A percentile compares a stretch with the other conserved stretches of the same genome.
These are phyloP conservation scores for Kradibia gibbosae DNA, from an alignment of 1,140 invertebrate species.

Conservation along the genomic window DNA sequence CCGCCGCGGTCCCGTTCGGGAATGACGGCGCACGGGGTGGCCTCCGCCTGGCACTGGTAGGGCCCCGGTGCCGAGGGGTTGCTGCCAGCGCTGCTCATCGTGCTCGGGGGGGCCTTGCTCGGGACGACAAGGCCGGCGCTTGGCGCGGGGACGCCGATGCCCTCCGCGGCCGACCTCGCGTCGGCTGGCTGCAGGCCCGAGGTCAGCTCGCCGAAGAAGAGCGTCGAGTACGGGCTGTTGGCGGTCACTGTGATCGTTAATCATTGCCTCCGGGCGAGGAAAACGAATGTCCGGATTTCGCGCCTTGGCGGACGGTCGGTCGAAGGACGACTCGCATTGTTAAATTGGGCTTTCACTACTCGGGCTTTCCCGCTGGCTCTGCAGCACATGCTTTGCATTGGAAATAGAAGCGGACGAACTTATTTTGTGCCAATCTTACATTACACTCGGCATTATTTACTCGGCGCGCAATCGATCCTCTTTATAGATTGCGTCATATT, in stretches of 20 bases:
- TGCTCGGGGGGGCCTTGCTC: slow-evolving; percentile 56
- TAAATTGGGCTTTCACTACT: too few species aligned
- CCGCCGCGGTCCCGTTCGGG: slow-evolving; percentile 43
- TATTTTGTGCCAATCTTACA: too few species aligned
- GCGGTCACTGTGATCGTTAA: not conserved
- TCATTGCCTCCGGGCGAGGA: too few species aligned
- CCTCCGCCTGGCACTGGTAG: slow-evolving; percentile 41
- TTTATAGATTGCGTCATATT: too few species aligned
- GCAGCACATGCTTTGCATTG: too few species aligned
- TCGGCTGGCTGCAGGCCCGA: not conserved
- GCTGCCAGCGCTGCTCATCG: slow-evolving; percentile 53
- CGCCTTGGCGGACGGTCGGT: too few species aligned
- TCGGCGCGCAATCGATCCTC: too few species aligned
- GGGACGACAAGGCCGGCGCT: slow-evolving; percentile 32
- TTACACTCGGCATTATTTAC: too few species aligned
- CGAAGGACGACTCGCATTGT: too few species aligned
- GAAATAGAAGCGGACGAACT: too few species aligned
- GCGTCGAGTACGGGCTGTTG: slow-evolving; percentile 65
- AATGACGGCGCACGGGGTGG: slow-evolving; percentile 1
- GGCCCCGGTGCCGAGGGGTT: not conserved
- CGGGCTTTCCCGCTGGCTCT: too few species aligned
- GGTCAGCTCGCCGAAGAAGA: slow-evolving; percentile 63
- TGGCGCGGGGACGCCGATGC: not conserved
- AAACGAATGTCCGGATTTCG: too few species aligned
- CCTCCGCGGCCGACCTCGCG: not conserved